Evolutionary conservation across 2,113 vertebrate genomes (phyloP), one percentile per base, ranked within the genome.

Genomic region (Xenus cinereus): DNA sequence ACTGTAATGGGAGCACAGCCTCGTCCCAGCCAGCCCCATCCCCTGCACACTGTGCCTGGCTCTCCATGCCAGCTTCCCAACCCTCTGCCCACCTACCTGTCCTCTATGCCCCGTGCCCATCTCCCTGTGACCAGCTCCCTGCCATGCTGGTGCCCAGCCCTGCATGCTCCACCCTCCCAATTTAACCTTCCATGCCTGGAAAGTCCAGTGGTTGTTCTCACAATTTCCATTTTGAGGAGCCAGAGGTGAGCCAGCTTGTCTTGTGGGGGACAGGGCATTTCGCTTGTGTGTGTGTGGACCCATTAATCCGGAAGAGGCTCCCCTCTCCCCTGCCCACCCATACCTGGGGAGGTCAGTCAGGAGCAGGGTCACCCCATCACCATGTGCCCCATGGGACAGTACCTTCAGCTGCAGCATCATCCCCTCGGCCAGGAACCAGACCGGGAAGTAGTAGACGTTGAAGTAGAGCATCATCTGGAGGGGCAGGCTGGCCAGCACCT

Each of bases 381-480:
- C 43, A 5, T 0, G 0, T 45, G 35, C 37, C 77, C 59, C 35
- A 8, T 1, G 1, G 28, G 4, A 46, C 0, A 28, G 48, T 67
- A 99, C 99, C 98, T 99, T 99, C 35, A 98, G 95, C 37, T 99
- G 97, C 91, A 99, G 81, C 98, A 99, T 98, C 74, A 97, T 76
- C 17, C 98, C 98, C 64, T 99, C 98, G 3, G 98, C 98, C 91
- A 98, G 76, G 97, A 98, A 98, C 99, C 99, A 99, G 32, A 98
- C 98, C 0, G 98, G 98, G 53, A 98, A 98, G 94, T 98, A 99
- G 95, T 97, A 98, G 91, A 88, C 89, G 9, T 99, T 99, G 97
- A 99, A 99, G 96, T 98, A 99, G 21, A 99, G 97, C 68, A 98
- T 95, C 98, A 99, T 98, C 97, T 99, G 99, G 30, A 99, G 98